A percentile compares a stretch with the other conserved stretches of the same genome.
These are phyloP conservation scores for Yponomeuta plumbellus DNA, from an alignment of 2,888 invertebrate species.

Conservation along the genomic window DNA sequence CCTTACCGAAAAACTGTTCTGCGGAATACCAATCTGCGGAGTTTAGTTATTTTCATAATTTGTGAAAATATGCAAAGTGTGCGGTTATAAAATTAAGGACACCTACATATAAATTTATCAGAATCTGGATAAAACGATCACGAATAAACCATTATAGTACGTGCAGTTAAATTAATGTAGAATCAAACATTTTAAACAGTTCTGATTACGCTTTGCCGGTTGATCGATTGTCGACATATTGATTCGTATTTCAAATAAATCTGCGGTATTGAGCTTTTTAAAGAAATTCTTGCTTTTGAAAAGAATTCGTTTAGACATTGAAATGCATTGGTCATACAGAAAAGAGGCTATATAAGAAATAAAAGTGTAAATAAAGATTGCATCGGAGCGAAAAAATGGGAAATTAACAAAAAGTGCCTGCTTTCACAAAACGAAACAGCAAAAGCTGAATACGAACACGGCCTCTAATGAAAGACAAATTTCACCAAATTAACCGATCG, in stretches of 20 bases:
- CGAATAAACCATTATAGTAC: no score
- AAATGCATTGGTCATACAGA: not conserved
- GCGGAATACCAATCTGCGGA: not conserved
- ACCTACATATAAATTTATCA: no score
- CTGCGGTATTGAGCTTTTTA: no score
- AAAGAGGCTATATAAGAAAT: not conserved
- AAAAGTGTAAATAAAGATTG: not conserved
- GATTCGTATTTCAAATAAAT: no score
- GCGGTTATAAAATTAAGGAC: not conserved
- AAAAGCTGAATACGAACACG: constrained; percentile 6
- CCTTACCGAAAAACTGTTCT: not conserved
- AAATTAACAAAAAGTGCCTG: not conserved
- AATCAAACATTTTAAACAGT: no score
- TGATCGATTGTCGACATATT: no score
- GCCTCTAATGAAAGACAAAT: constrained; percentile 25
- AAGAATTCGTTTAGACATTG: not conserved
- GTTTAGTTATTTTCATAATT: not conserved
- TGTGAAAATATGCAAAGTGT: not conserved
- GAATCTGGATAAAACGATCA: no score
- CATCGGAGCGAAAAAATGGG: not conserved
- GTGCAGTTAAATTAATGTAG: no score
- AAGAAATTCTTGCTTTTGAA: no score
- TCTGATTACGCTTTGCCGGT: no score
- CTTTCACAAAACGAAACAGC: not conserved
- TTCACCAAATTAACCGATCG: constrained; percentile 45